Evolutionary conservation across 2,113 vertebrate genomes (phyloP).

Genomic region (Pimephales promelas): DNA sequence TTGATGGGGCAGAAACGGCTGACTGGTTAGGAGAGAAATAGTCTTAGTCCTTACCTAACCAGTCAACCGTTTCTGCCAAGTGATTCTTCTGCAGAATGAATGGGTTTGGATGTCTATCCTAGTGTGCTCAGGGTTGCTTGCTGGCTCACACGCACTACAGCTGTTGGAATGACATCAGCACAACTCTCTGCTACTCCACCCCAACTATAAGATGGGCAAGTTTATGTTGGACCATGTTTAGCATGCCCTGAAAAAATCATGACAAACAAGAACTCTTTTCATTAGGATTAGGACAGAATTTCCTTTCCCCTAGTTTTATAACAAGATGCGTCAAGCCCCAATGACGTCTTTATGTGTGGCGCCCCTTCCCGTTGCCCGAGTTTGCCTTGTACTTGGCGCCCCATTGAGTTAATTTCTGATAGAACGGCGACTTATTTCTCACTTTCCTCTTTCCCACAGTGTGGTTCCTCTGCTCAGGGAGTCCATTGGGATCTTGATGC

Average conservation of each 20-base stretch:
- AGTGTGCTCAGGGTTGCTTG: not conserved
- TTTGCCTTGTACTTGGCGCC: not conserved
- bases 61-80: conserved; percentile 18
- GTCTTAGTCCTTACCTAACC: conserved; percentile 10
- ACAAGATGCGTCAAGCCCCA: not conserved
- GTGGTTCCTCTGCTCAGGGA: conserved; percentile 93
- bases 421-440: not conserved
- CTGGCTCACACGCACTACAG: not conserved
- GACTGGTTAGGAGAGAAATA: conserved; percentile 61
- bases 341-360: conserved; percentile 1
- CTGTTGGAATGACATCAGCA: not conserved
- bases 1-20: conserved; percentile 63
- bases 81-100: conserved; percentile 8
- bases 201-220: conserved; percentile 3
- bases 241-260: not conserved
- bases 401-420: not conserved
- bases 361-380: not conserved
- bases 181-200: conserved; percentile 11
- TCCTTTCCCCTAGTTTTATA: conserved; percentile 18
- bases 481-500: conserved; percentile 97
- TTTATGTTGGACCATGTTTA: not conserved
- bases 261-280: conserved; percentile 1
- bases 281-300: conserved; percentile 6
- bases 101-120: not conserved
- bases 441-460: conserved; percentile 68